A percentile compares a stretch with the other conserved stretches of the same genome.
These are phyloP conservation scores for Latrodectus geometricus DNA, from an alignment of 1,140 invertebrate genomes.

Conservation along the genomic window DNA sequence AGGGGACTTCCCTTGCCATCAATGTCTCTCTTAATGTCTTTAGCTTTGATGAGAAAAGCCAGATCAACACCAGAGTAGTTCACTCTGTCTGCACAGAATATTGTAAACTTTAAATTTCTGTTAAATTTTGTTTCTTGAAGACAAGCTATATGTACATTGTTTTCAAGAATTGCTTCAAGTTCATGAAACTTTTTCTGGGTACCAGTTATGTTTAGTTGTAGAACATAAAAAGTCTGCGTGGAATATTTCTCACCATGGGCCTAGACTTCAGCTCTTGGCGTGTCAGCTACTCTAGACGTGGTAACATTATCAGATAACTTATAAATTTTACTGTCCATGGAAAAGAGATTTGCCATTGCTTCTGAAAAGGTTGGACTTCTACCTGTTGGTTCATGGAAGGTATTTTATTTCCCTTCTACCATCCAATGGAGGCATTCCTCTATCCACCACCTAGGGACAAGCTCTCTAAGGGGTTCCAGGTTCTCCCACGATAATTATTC, in stretches of 20 bases:
- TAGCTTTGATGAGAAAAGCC: background rate
- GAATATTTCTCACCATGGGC: conserved; percentile 13
- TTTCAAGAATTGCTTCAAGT: background rate
- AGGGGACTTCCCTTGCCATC: too few relatives aligned
- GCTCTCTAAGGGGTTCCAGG: background rate
- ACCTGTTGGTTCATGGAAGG: too few relatives aligned
- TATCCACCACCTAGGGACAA: background rate
- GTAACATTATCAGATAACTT: background rate
- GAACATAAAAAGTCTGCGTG: conserved; percentile 17
- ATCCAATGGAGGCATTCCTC: too few relatives aligned
- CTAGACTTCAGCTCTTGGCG: conserved; percentile 23
- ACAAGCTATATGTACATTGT: background rate
- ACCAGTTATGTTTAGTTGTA: conserved; percentile 25
- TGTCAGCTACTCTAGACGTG: conserved; percentile 27
- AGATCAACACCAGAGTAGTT: background rate
- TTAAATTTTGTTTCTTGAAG: conserved; percentile 7
- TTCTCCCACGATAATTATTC: conserved; percentile 13
- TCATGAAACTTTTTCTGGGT: conserved; percentile 4
- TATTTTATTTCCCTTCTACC: conserved; percentile 19
- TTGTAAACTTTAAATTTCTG: background rate
- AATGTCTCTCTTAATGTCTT: background rate
- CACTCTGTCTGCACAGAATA: background rate
- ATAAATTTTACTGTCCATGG: too few relatives aligned
- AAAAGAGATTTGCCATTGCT: conserved; percentile 15
- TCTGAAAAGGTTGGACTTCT: conserved; percentile 25